Base-by-base conservation (phyloP, 2,113 vertebrate species). In the Scomber colias region DNA sequence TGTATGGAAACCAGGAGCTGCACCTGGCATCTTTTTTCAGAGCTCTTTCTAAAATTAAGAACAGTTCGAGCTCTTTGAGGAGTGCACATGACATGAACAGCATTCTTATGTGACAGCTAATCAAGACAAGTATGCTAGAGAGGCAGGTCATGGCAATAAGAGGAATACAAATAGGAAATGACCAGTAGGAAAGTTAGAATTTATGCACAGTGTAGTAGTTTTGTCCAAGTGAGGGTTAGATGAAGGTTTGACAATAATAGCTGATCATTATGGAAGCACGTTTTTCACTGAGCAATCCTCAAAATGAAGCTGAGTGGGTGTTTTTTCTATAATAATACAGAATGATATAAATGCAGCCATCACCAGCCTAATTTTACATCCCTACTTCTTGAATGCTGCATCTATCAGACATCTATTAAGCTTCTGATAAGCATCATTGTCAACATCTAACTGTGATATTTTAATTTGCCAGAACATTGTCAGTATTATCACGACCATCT, bases 181-280 rank as follows among this genome's bases (percentile, higher is more conserved):
- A 27, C 24, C 24, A 27, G 24, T 27, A 27, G 24, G 24, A 19
- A 51, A 30, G 11, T 53, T 4, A 3, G 53, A 35, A 7, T 72
- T 49, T 12, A 31, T 66, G 46, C 53, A 17, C 15, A 40, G n/a
- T 11, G 40, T 2, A 45, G 10, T 17, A 44, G 24, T 75, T 62
- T 57, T 67, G 17, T 60, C 48, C 35, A 27, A 67, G 50, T 79
- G 65, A 70, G 44, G 53, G 16, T 54, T 49, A 44, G 64, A 84
- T 51, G 24, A 24, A 50, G 19, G 50, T 44, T 53, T 49, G 51
- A 50, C 1, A 45, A 60, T 24, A 68, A 50, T 60, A 63, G 21
- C 48, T 2, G 40, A 19, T 72, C 57, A 75, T 80, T 48, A 86
- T 35, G n/a, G 46, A 78, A 61, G 66, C 48, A 59, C 73, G 68